These are phyloP conservation scores for Orthosia gothica DNA, from an alignment of 2,888 invertebrate species.

Conservation along the genomic window DNA sequence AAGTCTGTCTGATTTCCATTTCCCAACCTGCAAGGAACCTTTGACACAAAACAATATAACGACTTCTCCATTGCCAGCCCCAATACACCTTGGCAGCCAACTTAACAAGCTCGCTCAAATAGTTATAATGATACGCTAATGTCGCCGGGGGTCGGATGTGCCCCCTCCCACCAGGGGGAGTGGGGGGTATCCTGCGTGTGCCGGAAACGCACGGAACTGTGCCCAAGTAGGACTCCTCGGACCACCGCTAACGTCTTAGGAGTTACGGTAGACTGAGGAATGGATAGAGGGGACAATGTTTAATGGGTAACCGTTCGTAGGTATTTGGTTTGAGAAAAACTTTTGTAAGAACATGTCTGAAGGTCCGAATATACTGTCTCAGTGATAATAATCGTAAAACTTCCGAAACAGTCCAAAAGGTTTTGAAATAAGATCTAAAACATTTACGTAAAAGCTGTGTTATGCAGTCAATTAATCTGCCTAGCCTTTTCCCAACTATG, in stretches of 20 bases:
- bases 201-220: constrained; percentile 71
- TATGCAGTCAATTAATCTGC: no score
- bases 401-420: background rate
- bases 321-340: background rate
- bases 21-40: background rate
- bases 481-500: no score
- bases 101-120: constrained; percentile 48
- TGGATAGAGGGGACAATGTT: constrained; percentile 26
- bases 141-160: constrained; percentile 60
- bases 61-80: background rate
- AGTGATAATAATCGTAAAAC: no score
- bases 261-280: constrained; percentile 36
- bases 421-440: background rate
- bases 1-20: background rate
- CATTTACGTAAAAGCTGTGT: no score
- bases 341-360: background rate
- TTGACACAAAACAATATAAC: constrained; percentile 10
- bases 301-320: background rate
- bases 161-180: constrained; percentile 36
- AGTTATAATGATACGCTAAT: constrained; percentile 64
- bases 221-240: constrained; percentile 64
- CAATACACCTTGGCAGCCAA: constrained; percentile 27
- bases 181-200: constrained; percentile 64
- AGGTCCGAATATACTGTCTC: no score
- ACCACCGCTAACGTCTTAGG: constrained; percentile 62